A percentile compares a stretch with the other conserved stretches of the same genome.
Conservation (phyloP, 2,888 invertebrate species). For the Diarsia brunnea region DNA sequence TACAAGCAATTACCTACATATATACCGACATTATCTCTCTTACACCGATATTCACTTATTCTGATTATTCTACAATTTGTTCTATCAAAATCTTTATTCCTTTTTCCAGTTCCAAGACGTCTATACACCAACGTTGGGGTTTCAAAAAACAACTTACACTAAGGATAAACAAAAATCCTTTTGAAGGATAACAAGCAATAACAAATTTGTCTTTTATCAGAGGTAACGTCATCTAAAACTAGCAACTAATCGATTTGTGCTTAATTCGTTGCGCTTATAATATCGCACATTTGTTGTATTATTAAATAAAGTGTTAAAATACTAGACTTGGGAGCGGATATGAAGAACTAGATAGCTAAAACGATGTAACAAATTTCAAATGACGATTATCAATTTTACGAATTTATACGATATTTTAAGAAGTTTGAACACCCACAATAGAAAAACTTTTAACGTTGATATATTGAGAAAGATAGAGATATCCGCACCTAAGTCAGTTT, state of each 20-base stretch:
- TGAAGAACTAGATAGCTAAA: slow-evolving; percentile 19
- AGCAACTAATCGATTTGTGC: slow-evolving; percentile 82
- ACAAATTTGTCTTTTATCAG: slow-evolving; percentile 86
- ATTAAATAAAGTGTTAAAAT: slow-evolving; percentile 41
- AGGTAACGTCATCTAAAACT: slow-evolving; percentile 83
- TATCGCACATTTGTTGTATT: slow-evolving; percentile 73
- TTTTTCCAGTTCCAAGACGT: slow-evolving; percentile 60
- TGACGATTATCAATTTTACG: background rate
- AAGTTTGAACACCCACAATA: slow-evolving; percentile 26
- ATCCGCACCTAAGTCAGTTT: slow-evolving; percentile 53
- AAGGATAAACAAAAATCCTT: slow-evolving; percentile 86
- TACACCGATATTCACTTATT: slow-evolving; percentile 44
- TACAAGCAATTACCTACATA: slow-evolving; percentile 35
- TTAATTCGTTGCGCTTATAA: slow-evolving; percentile 80
- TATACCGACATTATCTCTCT: slow-evolving; percentile 37
- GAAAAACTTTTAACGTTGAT: slow-evolving; percentile 16
- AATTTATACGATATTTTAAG: slow-evolving; percentile 16
- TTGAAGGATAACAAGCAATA: slow-evolving; percentile 89
- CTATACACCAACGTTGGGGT: slow-evolving; percentile 47
- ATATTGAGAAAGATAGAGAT: slow-evolving; percentile 16
- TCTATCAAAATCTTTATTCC: slow-evolving; percentile 53
- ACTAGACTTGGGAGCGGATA: slow-evolving; percentile 44
- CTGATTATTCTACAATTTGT: slow-evolving; percentile 59
- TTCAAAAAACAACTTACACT: slow-evolving; percentile 82
- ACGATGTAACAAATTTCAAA: slow-evolving; percentile 12